Evolutionary conservation across 2,113 vertebrate genomes (phyloP).

Genomic region (Anarhynchus alexandrinus): DNA sequence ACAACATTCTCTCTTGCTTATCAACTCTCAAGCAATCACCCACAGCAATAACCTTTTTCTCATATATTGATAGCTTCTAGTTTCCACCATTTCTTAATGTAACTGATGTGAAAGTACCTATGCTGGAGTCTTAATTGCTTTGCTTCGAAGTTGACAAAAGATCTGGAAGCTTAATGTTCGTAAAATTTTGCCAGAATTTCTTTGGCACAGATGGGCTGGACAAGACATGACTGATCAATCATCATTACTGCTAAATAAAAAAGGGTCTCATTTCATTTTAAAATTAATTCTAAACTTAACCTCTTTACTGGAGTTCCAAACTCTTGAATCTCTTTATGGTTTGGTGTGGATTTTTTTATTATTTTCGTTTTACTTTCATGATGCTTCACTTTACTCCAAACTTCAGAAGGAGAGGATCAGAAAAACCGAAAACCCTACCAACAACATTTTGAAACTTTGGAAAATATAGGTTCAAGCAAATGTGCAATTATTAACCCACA

Average conservation of each 20-base stretch:
- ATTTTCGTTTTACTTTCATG: background rate
- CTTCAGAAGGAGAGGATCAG: background rate
- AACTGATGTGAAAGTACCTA: background rate
- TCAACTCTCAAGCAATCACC: background rate
- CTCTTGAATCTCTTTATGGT: background rate
- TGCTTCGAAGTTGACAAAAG: background rate
- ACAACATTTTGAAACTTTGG: background rate
- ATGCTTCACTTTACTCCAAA: background rate
- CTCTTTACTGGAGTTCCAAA: background rate
- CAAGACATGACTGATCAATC: background rate
- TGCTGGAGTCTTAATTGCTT: background rate
- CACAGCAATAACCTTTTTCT: background rate
- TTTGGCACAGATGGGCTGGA: background rate
- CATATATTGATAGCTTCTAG: background rate
- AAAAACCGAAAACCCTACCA: background rate
- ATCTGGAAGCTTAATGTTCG: background rate
- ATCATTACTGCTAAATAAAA: background rate
- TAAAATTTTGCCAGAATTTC: background rate
- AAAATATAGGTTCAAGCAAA: background rate
- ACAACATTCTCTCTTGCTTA: background rate
- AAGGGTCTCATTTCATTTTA: background rate
- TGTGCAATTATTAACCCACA: background rate
- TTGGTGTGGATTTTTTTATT: background rate
- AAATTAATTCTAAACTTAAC: background rate
- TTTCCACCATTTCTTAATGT: background rate